Evolutionary conservation across 2,888 invertebrate species (phyloP).

Genomic region (Bombylius major): DNA sequence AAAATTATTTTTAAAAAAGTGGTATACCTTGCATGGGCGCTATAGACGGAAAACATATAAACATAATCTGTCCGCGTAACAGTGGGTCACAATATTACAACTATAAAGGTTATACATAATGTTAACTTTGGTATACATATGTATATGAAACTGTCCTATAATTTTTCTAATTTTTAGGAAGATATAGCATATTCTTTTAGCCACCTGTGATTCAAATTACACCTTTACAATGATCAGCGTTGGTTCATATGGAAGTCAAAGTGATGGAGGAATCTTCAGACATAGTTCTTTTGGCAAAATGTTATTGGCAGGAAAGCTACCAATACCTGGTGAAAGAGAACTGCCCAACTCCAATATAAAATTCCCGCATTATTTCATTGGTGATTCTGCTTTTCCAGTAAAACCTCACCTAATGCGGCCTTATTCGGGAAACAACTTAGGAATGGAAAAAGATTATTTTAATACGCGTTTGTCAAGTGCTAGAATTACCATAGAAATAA

Average conservation of each 20-base stretch:
- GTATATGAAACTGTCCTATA: too few relatives aligned
- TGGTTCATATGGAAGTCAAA: constrained; percentile 8
- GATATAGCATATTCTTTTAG: background rate
- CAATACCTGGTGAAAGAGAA: constrained; percentile 5
- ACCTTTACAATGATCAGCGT: constrained; percentile 8
- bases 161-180: too few relatives aligned
- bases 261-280: constrained; percentile 9
- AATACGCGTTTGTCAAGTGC: background rate
- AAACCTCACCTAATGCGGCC: constrained; percentile 6
- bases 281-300: constrained; percentile 7
- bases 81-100: background rate
- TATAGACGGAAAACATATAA: background rate
- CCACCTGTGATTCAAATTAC: constrained; percentile 9
- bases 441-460: background rate
- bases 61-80: background rate
- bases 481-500: background rate
- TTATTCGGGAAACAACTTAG: constrained; percentile 2
- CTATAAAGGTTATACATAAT: background rate
- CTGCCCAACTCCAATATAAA: constrained; percentile 4
- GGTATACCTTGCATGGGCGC: background rate
- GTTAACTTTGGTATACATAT: too few relatives aligned
- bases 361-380: constrained; percentile 10
- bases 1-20: background rate
- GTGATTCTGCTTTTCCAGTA: constrained; percentile 9
- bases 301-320: constrained; percentile 3